Evolutionary conservation across 2,797 vertebrate species (phyloP), one percentile per base, ranked within the genome.

Genomic region (Sternotherus odoratus): DNA sequence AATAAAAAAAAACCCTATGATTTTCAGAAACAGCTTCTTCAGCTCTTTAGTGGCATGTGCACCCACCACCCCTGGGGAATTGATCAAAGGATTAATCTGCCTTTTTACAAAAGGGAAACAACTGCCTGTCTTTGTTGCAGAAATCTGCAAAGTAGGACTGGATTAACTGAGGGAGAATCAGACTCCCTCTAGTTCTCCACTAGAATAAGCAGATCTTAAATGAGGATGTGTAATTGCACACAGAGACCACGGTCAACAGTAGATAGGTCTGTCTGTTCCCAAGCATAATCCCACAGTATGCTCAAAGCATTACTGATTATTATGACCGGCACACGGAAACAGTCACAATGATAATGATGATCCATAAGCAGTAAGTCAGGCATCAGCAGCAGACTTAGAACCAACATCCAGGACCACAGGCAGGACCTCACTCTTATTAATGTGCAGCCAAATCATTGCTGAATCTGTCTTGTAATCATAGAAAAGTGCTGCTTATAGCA

Each of bases 131-230:
- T 43, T 92, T 82, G 54, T 81, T 87, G 81, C 3, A 91, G 75
- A 87, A 49, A 78, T 85, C 80, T 94, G 79, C 77, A 83, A 36
- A 75, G 60, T 82, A 63, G 83, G 91, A 75, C 46, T 89, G 85
- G 56, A 84, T 24, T 91, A 83, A 80, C 85, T 91, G 69, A 95
- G 83, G 56, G 77, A 69, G 90, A 87, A 90, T 92, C 79, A 85
- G 74, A 9, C 19, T 85, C 43, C 49, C 84, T 2, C 13, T 74
- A 79, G 49, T 85, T n/a, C 30, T 83, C 60, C 82, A 78, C 81
- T 30, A 66, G 83, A 89, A 93, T 85, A 88, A 91, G 12, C 21
- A 36, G 26, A 19, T 19, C 51, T 89, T 81, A 88, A 81, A 91
- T 79, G 79, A 82, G 90, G 48, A 93, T 30, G 3, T 72, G 26